Percentiles rank a stretch among this genome's conserved stretches.
These are phyloP conservation scores for Leucoraja ocellata DNA, from an alignment of 2,797 vertebrate genomes.

Conservation along the genomic window DNA sequence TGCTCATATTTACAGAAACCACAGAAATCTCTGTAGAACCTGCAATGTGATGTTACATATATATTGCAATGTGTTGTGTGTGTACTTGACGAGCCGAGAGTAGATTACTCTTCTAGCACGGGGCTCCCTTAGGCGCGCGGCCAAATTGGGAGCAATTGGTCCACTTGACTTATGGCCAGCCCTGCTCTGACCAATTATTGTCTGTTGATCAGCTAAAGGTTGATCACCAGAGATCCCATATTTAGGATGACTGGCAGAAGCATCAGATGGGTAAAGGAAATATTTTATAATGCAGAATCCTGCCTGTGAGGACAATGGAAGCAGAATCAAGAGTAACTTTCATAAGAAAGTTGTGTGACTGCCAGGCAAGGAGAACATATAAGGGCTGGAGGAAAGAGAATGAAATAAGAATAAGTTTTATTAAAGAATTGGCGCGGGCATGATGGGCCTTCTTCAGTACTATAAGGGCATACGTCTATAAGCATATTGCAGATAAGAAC, in stretches of 20 bases:
- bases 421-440: neutral
- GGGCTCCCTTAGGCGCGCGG: no score
- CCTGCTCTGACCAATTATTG: neutral
- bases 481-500: neutral
- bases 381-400: neutral
- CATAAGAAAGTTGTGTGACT: neutral
- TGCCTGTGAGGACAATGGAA: neutral
- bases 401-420: neutral
- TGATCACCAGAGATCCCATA: neutral
- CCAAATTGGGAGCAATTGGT: no score
- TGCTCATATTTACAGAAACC: no score
- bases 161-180: no score
- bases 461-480: neutral
- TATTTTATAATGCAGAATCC: neutral
- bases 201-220: neutral
- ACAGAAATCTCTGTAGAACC: no score
- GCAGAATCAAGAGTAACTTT: neutral
- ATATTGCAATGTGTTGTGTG: no score
- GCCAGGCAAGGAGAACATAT: neutral
- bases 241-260: neutral
- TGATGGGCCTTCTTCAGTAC: neutral
- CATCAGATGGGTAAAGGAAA: neutral
- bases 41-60: no score
- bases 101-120: no score
- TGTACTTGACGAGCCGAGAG: no score